phyloP scores from a whole-genome alignment of 2,888 invertebrate species.

The Acleris sparsana region DNA sequence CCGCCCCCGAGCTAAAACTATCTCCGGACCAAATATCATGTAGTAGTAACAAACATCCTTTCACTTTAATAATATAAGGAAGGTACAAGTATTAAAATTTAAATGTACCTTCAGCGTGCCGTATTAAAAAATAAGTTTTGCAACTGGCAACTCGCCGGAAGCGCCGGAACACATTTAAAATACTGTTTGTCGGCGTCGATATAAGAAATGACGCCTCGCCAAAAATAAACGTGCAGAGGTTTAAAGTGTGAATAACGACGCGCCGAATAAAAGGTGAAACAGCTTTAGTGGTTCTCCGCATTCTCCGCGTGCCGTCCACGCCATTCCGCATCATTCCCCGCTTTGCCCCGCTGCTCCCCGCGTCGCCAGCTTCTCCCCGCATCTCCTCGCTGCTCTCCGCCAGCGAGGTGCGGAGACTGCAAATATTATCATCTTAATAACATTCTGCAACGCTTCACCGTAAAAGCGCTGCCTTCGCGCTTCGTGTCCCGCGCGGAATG shows the following conservation, averaged over 20 bases:
- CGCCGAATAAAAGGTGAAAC: conserved; percentile 1
- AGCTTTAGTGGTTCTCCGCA: background rate
- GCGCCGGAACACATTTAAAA: conserved; percentile 30
- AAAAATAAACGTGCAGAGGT: conserved; percentile 8
- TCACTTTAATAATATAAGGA: too few species aligned
- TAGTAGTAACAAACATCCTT: too few species aligned
- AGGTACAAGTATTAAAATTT: background rate
- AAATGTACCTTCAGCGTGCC: background rate
- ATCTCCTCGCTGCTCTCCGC: conserved; percentile 1
- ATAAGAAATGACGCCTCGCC: conserved; percentile 26
- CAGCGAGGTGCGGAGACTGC: conserved; percentile 17
- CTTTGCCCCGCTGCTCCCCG: too few species aligned
- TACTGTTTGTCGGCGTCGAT: conserved; percentile 22
- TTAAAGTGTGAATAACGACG: conserved; percentile 14
- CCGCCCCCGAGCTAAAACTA: background rate
- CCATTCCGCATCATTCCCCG: too few species aligned
- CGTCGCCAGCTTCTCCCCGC: background rate
- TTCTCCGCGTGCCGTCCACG: conserved; percentile 1
- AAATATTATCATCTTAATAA: conserved; percentile 35
- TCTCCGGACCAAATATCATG: background rate
- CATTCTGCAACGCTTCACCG: conserved; percentile 12
- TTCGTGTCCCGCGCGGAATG: conserved; percentile 8
- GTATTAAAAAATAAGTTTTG: conserved; percentile 8
- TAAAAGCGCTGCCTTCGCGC: conserved; percentile 8
- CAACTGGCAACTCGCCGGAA: conserved; percentile 28